phyloP scores from a whole-genome alignment of 2,888 invertebrate species.

The Abrostola tripartita region DNA sequence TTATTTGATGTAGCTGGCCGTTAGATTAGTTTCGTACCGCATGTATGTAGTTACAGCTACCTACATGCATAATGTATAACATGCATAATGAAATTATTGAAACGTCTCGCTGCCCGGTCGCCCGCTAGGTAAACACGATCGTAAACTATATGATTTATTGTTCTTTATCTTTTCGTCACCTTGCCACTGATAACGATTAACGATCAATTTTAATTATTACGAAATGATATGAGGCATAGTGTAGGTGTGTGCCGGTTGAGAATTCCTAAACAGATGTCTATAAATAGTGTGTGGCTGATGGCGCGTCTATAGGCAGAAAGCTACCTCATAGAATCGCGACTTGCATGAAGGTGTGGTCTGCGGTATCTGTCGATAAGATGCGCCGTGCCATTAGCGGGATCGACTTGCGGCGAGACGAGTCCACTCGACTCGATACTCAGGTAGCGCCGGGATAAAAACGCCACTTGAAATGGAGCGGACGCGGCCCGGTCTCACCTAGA shows the following conservation, averaged over 20 bases:
- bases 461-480: conserved; percentile 84
- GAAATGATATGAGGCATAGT: conserved; percentile 51
- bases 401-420: conserved; percentile 66
- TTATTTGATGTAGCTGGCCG: conserved; percentile 38
- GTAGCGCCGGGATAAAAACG: conserved; percentile 86
- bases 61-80: conserved; percentile 28
- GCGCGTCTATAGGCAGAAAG: conserved; percentile 53
- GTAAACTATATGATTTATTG: conserved; percentile 74
- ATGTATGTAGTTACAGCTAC: conserved; percentile 23
- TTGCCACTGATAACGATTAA: conserved; percentile 57
- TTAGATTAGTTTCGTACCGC: conserved; percentile 29
- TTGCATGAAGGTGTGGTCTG: conserved; percentile 66
- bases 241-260: conserved; percentile 42
- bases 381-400: conserved; percentile 72
- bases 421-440: conserved; percentile 71
- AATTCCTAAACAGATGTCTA: conserved; percentile 50
- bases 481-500: conserved; percentile 81
- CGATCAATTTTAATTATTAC: conserved; percentile 62
- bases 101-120: conserved; percentile 17
- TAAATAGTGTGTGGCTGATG: conserved; percentile 54
- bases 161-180: conserved; percentile 67
- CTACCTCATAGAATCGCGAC: conserved; percentile 59
- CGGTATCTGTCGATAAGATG: conserved; percentile 58
- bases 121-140: conserved; percentile 60
- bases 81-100: conserved; percentile 13